Evolutionary conservation across 2,888 invertebrate genomes (phyloP).

Genomic region (Nephrotoma flavescens): DNA sequence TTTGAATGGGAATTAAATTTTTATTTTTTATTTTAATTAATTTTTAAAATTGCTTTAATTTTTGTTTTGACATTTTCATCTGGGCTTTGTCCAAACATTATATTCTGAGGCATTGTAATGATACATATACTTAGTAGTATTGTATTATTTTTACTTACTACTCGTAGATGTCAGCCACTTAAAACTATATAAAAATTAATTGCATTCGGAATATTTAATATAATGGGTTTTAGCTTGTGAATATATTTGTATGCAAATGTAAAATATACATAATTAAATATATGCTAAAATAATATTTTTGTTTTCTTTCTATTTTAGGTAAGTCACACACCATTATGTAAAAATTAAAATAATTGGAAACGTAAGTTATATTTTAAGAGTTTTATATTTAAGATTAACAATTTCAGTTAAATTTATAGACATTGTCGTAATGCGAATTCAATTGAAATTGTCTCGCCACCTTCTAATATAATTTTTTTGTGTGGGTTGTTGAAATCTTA

Average conservation of each 20-base stretch:
- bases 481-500: not conserved
- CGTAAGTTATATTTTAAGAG: too few species aligned
- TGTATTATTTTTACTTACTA: not conserved
- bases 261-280: too few species aligned
- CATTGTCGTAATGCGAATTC: too few species aligned
- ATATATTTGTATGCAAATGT: not conserved
- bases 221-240: not conserved
- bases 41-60: not conserved
- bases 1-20: not conserved
- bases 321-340: not conserved
- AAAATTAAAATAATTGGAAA: not conserved
- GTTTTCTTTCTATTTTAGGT: not conserved
- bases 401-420: too few species aligned
- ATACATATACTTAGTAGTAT: too few species aligned
- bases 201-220: not conserved
- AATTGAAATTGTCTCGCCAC: not conserved
- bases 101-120: not conserved
- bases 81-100: not conserved
- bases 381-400: too few species aligned
- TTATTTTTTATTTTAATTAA: not conserved
- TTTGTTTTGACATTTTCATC: not conserved
- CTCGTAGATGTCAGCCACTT: not conserved
- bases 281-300: not conserved
- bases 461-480: not conserved
- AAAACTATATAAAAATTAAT: not conserved